Percentiles rank a stretch among this genome's conserved stretches.
These are phyloP conservation scores for Tenthredo notha DNA, from an alignment of 2,888 invertebrate species.

Conservation along the genomic window DNA sequence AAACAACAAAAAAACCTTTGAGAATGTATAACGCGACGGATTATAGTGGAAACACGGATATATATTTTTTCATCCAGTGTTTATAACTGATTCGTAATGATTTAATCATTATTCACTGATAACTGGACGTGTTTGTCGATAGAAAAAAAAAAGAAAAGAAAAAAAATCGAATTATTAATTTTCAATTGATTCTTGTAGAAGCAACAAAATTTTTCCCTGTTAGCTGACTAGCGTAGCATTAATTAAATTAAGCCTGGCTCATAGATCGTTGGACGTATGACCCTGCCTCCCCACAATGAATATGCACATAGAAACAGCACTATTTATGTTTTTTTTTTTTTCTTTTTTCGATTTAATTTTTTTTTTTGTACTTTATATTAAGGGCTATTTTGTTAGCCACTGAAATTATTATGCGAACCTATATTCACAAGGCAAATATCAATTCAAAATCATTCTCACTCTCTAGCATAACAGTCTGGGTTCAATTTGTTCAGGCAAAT, in stretches of 20 bases:
- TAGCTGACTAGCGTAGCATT: constrained; percentile 52
- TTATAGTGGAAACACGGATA: constrained; percentile 3
- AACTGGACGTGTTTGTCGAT: background rate
- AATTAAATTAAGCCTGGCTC: constrained; percentile 51
- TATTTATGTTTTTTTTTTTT: background rate
- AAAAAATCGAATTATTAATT: background rate
- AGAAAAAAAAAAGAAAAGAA: background rate
- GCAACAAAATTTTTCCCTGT: constrained; percentile 22
- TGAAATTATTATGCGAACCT: constrained; percentile 34
- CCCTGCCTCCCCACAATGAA: constrained; percentile 7
- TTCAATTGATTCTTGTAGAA: constrained; percentile 7
- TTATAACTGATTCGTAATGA: background rate
- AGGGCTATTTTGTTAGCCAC: constrained; percentile 39
- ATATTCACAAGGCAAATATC: background rate
- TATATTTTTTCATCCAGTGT: background rate
- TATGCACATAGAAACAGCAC: constrained; percentile 39
- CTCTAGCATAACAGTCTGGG: background rate
- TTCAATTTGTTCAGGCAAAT: background rate
- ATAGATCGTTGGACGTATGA: constrained; percentile 46
- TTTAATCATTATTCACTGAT: background rate
- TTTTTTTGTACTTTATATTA: constrained; percentile 21
- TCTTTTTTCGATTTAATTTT: no score
- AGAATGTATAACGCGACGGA: constrained; percentile 28
- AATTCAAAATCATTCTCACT: background rate
- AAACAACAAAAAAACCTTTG: background rate